phyloP scores from a whole-genome alignment of 2,888 invertebrate genomes.

The Pachydiplax longipennis region DNA sequence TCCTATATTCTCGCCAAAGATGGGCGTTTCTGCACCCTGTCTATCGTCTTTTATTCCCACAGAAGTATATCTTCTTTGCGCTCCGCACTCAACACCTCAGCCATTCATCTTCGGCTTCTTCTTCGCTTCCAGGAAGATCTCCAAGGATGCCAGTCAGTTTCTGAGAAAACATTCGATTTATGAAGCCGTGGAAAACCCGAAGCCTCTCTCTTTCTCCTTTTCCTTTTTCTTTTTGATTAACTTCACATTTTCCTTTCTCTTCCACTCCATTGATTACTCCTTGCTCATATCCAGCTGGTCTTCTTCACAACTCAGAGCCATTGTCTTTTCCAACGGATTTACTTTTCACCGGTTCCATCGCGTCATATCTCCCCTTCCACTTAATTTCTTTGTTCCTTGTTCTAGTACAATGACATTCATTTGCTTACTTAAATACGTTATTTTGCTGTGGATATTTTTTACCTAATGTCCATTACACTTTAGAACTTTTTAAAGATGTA shows the following conservation, averaged over 20 bases:
- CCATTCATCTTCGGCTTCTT: conserved; percentile 23
- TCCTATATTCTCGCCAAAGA: too few species aligned
- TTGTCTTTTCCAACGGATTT: not conserved
- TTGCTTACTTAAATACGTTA: too few species aligned
- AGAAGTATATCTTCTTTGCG: not conserved
- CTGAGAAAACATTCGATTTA: conserved; percentile 10
- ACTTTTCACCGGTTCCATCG: not conserved
- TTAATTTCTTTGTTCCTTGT: too few species aligned
- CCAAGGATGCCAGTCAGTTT: not conserved
- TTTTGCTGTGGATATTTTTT: too few species aligned
- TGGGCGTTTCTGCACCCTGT: not conserved
- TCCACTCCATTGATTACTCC: too few species aligned
- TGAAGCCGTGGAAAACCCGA: not conserved
- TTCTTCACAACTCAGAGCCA: not conserved
- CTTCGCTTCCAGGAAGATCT: conserved; percentile 17
- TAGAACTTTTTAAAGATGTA: too few species aligned
- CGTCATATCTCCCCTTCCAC: too few species aligned
- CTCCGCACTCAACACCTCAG: not conserved
- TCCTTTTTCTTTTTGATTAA: not conserved
- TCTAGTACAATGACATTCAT: too few species aligned
- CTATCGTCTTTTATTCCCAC: not conserved
- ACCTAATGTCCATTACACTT: too few species aligned
- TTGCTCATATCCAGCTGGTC: not conserved
- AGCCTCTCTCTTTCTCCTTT: not conserved
- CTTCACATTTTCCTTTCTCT: not conserved